A percentile compares a stretch with the other conserved stretches of the same genome.
These are phyloP conservation scores for Coilia nasus DNA, from an alignment of 2,797 vertebrate species.

Conservation along the genomic window DNA sequence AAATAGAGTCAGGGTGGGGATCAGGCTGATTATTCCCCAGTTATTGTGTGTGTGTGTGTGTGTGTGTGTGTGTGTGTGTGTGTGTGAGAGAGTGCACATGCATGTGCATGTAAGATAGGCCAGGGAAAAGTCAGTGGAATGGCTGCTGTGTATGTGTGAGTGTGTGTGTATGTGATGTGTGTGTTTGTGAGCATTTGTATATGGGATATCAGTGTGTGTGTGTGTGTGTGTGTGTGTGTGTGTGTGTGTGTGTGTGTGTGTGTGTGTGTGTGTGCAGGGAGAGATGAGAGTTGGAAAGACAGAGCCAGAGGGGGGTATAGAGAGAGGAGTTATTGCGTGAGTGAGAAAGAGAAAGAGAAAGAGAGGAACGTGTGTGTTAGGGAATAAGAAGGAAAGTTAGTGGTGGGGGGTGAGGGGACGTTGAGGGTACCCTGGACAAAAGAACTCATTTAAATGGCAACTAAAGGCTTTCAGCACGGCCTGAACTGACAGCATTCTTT, in stretches of 20 bases:
- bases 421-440: constrained; percentile 70
- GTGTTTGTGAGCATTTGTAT: constrained; percentile 1
- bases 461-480: constrained; percentile 74
- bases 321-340: not conserved
- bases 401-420: constrained; percentile 28
- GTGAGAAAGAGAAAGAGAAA: not conserved
- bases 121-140: too few species aligned
- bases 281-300: not conserved
- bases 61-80: too few species aligned
- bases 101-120: too few species aligned
- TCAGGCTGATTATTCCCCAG: not conserved
- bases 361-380: not conserved
- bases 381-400: too few species aligned
- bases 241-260: constrained; percentile 44
- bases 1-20: too few species aligned
- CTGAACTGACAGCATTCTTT: constrained; percentile 84
- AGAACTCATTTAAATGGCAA: constrained; percentile 80
- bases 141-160: constrained; percentile 33
- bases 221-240: not conserved
- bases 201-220: not conserved
- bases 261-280: constrained; percentile 40
- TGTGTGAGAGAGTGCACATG: not conserved
- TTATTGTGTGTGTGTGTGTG: constrained; percentile 41
- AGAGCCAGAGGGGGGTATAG: not conserved
- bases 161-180: not conserved